phyloP scores from a whole-genome alignment of 2,113 vertebrate species.

The Greenwoodochromis staneri region DNA sequence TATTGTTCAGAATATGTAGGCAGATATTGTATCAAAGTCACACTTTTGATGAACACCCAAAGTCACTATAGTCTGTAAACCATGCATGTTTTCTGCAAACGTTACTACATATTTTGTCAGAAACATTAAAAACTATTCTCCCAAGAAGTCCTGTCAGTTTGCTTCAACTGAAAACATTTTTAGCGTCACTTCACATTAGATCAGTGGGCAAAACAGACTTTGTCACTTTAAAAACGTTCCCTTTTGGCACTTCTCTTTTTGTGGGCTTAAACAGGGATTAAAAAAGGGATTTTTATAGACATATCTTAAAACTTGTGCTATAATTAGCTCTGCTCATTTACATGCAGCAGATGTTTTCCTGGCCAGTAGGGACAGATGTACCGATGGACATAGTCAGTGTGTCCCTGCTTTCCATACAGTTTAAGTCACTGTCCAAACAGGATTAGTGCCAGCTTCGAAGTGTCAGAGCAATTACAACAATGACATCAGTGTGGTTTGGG shows the following conservation, averaged over 20 bases:
- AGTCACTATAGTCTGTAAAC: not conserved
- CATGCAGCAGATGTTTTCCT: slow-evolving; percentile 10
- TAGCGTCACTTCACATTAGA: slow-evolving; percentile 18
- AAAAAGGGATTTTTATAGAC: not conserved
- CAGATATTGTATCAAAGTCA: not conserved
- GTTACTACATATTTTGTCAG: not conserved
- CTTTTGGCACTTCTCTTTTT: not conserved
- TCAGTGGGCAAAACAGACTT: slow-evolving; percentile 8
- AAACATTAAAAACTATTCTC: not conserved
- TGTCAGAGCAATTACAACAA: slow-evolving; percentile 61
- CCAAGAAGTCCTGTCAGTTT: not conserved
- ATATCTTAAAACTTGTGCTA: not conserved
- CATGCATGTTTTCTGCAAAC: not conserved
- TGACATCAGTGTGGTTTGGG: slow-evolving; percentile 45
- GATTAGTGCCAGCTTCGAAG: slow-evolving; percentile 54
- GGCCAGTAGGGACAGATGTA: slow-evolving; percentile 25
- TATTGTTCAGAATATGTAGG: not conserved
- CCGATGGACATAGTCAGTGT: slow-evolving; percentile 6
- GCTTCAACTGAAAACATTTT: not conserved
- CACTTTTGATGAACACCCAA: not conserved
- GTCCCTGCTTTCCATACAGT: slow-evolving; percentile 38
- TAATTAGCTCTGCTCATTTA: not conserved
- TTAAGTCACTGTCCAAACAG: slow-evolving; percentile 55
- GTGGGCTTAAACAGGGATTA: not conserved
- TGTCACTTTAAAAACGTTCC: not conserved